A percentile compares a stretch with the other conserved stretches of the same genome.
Evolutionary conservation across 2,113 vertebrate genomes (phyloP).

Genomic region (Blennius ocellaris): DNA sequence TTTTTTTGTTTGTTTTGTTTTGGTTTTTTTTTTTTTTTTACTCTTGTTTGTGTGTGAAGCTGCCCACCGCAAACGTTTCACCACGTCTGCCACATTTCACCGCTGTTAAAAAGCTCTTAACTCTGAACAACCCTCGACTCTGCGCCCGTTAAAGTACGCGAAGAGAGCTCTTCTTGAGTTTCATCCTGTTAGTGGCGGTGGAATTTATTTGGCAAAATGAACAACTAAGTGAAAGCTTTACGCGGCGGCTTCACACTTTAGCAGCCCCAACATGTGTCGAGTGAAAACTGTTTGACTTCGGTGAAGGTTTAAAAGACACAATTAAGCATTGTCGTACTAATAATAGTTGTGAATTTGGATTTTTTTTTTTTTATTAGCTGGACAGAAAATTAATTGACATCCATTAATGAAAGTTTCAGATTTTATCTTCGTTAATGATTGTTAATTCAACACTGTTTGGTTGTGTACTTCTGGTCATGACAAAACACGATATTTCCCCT

Average conservation of each 20-base stretch:
- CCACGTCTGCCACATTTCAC: slow-evolving; percentile 29
- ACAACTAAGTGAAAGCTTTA: neutral
- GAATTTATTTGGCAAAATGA: neutral
- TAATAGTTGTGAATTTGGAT: no score
- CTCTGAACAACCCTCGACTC: slow-evolving; percentile 5
- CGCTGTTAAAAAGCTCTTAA: slow-evolving; percentile 7
- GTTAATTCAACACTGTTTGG: no score
- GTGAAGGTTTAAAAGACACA: neutral
- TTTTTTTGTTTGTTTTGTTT: slow-evolving; percentile 1
- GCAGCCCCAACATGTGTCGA: slow-evolving; percentile 16
- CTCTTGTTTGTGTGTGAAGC: slow-evolving; percentile 20
- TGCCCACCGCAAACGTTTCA: neutral
- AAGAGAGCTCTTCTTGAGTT: neutral
- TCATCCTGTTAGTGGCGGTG: neutral
- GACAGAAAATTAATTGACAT: no score
- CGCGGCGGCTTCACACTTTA: neutral
- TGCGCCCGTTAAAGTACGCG: neutral
- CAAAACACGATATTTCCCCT: no score
- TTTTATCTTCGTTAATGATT: no score
- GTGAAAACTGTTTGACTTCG: neutral
- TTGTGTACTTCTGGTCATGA: no score
- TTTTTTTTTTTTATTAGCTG: no score
- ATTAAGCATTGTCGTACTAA: no score
- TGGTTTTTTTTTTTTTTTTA: neutral
- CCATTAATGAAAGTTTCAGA: no score